Evolutionary conservation across 2,113 vertebrate genomes (phyloP).

Genomic region (Bufo bufo): DNA sequence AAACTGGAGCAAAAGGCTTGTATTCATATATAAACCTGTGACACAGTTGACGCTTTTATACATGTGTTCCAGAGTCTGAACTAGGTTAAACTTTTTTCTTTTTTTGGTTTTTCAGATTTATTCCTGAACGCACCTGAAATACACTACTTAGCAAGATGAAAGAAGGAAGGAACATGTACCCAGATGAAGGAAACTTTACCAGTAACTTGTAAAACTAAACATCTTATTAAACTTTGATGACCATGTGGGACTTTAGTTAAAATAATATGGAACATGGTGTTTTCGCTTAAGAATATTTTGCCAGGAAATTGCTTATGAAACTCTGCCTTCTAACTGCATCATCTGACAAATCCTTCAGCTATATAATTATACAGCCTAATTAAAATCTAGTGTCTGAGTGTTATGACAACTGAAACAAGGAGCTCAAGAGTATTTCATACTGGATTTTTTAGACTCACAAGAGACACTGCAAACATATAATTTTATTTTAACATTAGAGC

Average conservation of each 20-base stretch:
- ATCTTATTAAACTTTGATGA: slow-evolving; percentile 1
- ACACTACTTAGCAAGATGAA: background rate
- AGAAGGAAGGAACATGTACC: background rate
- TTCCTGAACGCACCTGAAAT: background rate
- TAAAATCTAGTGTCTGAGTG: slow-evolving; percentile 47
- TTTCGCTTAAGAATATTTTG: slow-evolving; percentile 10
- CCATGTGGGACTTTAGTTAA: background rate
- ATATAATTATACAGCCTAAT: slow-evolving; percentile 52
- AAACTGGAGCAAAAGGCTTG: background rate
- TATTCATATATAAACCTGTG: background rate
- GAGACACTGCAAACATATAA: slow-evolving; percentile 42
- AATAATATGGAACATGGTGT: background rate
- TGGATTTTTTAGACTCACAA: slow-evolving; percentile 32
- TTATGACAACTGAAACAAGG: slow-evolving; percentile 44
- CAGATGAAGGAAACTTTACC: background rate
- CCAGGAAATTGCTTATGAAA: slow-evolving; percentile 49
- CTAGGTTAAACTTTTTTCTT: background rate
- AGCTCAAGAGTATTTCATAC: slow-evolving; percentile 42
- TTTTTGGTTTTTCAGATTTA: background rate
- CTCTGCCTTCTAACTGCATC: slow-evolving; percentile 32
- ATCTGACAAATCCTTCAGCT: slow-evolving; percentile 27
- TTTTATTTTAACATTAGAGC: slow-evolving; percentile 32
- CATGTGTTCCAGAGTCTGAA: background rate
- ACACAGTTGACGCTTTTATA: background rate
- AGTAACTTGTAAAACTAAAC: slow-evolving; percentile 4